Evolutionary conservation across 2,113 vertebrate genomes (phyloP), one percentile per base, ranked within the genome.

Genomic region (Corythaixoides concolor): DNA sequence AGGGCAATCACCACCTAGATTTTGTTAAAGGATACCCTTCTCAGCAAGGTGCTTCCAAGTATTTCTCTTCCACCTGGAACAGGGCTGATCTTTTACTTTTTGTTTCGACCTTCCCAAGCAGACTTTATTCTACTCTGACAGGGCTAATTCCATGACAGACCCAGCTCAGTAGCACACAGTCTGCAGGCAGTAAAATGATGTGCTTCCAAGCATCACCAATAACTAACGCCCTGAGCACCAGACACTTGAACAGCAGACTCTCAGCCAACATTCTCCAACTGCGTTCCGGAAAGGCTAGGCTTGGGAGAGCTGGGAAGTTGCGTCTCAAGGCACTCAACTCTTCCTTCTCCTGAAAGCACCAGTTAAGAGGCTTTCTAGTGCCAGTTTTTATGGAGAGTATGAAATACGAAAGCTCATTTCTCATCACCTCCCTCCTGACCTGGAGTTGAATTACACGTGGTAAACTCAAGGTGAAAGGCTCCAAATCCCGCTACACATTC

Each of bases 391-490:
- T 20, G 30, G 82, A 60, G 37, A 67, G 43, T 33, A 82, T 26
- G 45, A 80, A 20, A 93, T 37, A 76, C 5, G 39, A 95, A 91
- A 90, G 45, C 33, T 67, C 39, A 60, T 77, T 94, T 93, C 52
- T 93, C 50, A 69, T 49, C 27, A 50, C 80, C 81, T 93, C 22
- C 8, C 32, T 96, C 35, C 78, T 90, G 45, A 95, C 18, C 32
- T 66, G 28, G 68, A 12, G 22, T 27, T 88, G 78, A 96, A 78
- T 87, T 81, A 1, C 43, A 90, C 75, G 15, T 33, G 12, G 47
- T 27, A 91, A 83, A 88, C 12, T 76, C 67, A 37, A 73, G n/a
- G 58, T 63, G 53, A 93, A 94, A 94, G 62, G 53, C 74, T 96
- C 74, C 81, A 91, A 91, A 94, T 88, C 84, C 58, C 45, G 85